phyloP scores from a whole-genome alignment of 2,888 invertebrate species.

The Scelioninae gen. 1 region DNA sequence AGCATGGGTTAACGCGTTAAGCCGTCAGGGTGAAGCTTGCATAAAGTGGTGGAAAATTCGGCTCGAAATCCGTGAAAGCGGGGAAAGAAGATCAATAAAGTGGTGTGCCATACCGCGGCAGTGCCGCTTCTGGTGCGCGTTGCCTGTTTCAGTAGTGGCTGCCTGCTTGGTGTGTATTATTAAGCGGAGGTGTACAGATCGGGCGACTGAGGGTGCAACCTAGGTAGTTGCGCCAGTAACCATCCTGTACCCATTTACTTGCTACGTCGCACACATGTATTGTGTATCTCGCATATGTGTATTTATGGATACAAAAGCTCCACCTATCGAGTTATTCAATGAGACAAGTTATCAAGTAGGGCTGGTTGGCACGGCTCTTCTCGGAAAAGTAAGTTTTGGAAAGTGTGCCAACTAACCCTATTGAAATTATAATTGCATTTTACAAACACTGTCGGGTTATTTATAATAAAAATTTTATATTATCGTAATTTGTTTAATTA shows the following conservation, averaged over 20 bases:
- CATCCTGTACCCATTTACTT: conserved; percentile 7
- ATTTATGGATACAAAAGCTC: too few species aligned
- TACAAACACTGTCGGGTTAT: too few species aligned
- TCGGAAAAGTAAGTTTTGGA: too few species aligned
- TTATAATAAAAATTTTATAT: too few species aligned
- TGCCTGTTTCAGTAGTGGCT: conserved; percentile 63
- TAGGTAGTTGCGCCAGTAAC: conserved; percentile 45
- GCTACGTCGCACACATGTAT: too few species aligned
- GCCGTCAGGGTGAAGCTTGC: conserved; percentile 77
- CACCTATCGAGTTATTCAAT: too few species aligned
- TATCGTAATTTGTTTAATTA: too few species aligned
- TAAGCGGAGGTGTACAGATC: conserved; percentile 78
- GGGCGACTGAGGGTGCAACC: conserved; percentile 63
- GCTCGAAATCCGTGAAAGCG: conserved; percentile 80
- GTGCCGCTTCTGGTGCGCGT: conserved; percentile 68
- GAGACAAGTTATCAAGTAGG: too few species aligned
- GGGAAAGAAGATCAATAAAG: conserved; percentile 82
- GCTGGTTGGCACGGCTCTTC: too few species aligned
- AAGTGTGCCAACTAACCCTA: too few species aligned
- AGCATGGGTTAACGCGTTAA: conserved; percentile 73
- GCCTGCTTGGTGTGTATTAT: conserved; percentile 78
- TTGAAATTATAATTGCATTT: too few species aligned
- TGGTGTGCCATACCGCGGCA: conserved; percentile 78
- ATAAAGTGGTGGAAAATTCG: conserved; percentile 82
- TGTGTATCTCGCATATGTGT: too few species aligned